Conservation (phyloP, 2,888 invertebrate genomes). For the Fragum whitleyi region DNA sequence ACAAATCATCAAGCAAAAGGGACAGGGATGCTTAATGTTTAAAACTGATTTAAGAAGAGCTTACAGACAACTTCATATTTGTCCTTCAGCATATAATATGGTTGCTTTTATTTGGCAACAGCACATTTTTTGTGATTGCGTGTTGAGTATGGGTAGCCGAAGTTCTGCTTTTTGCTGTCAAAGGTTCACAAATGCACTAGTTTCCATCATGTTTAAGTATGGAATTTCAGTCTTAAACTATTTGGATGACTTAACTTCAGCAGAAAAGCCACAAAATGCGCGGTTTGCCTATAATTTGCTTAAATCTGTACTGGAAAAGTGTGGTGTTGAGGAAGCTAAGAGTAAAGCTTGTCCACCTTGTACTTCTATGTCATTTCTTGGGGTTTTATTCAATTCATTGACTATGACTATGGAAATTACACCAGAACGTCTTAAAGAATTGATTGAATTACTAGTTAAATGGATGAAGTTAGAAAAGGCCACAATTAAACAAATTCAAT, state of each 20-base stretch:
- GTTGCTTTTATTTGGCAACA: background rate
- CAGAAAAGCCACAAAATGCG: background rate
- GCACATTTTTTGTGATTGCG: background rate
- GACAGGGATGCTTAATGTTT: background rate
- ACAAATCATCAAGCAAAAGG: background rate
- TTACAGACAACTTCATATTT: background rate
- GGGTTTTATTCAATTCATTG: too few relatives aligned
- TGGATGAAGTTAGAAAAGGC: too few relatives aligned
- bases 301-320: background rate
- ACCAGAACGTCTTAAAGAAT: too few relatives aligned
- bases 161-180: background rate
- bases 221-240: too few relatives aligned
- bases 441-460: too few relatives aligned
- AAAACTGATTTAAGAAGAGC: slow-evolving; percentile 6
- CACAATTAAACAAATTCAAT: too few relatives aligned
- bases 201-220: slow-evolving; percentile 1
- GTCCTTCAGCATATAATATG: background rate
- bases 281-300: too few relatives aligned
- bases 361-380: too few relatives aligned
- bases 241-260: slow-evolving; percentile 9
- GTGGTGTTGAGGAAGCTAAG: too few relatives aligned
- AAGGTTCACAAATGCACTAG: background rate
- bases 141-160: background rate
- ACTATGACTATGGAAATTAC: too few relatives aligned
- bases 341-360: too few relatives aligned